Conservation (phyloP, 1,140 invertebrate genomes). For the Lepidurus couesii region DNA sequence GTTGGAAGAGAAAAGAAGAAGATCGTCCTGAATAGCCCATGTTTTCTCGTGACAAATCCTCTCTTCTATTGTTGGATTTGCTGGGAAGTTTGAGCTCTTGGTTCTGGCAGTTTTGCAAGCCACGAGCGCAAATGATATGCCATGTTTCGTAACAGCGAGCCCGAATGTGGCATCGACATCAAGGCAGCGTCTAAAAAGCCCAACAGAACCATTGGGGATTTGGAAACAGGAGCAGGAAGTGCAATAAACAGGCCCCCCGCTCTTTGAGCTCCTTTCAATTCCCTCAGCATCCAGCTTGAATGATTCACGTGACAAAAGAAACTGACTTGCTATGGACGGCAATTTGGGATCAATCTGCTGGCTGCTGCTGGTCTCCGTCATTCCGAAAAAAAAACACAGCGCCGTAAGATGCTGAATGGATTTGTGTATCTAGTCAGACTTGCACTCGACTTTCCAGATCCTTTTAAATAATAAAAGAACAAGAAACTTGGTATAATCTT, state of each 20-base stretch:
- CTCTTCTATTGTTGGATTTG: slow-evolving; percentile 14
- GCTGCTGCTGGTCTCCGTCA: neutral
- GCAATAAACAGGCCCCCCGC: neutral
- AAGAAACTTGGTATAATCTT: too few species aligned
- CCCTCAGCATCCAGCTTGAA: neutral
- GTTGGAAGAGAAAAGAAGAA: neutral
- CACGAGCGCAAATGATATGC: slow-evolving; percentile 4
- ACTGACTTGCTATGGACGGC: neutral
- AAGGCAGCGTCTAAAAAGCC: too few species aligned
- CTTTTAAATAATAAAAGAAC: too few species aligned
- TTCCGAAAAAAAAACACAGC: too few species aligned
- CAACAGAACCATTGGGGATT: neutral
- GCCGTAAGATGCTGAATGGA: too few species aligned
- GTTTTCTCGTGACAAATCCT: slow-evolving; percentile 10
- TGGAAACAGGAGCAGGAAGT: slow-evolving; percentile 8
- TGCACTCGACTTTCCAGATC: too few species aligned
- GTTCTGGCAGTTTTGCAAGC: neutral
- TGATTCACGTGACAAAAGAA: neutral
- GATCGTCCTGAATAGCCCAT: neutral
- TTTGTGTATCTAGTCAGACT: too few species aligned
- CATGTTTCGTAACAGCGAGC: slow-evolving; percentile 1
- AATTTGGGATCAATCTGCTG: neutral
- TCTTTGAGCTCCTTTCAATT: slow-evolving; percentile 4
- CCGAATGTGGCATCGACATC: too few species aligned
- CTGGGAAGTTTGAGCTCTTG: neutral